Evolutionary conservation across 1,140 invertebrate species (phyloP).

Genomic region (Sitobion miscanthi): DNA sequence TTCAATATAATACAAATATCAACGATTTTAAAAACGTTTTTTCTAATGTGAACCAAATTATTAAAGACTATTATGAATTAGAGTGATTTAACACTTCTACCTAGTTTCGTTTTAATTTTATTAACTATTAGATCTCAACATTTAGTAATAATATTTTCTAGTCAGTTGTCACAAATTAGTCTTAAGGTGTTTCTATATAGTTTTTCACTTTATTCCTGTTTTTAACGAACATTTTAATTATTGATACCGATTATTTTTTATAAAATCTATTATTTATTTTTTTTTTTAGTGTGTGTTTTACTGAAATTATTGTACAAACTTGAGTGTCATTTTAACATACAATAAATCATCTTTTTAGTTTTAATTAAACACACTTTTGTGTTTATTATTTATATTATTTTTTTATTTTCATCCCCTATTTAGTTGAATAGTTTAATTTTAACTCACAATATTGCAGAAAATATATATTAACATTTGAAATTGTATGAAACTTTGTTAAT

Average conservation of each 20-base stretch:
- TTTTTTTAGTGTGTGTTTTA: conserved; percentile 17
- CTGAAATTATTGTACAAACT: conserved; percentile 30
- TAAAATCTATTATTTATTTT: neutral
- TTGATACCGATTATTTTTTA: neutral
- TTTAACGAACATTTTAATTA: conserved; percentile 26
- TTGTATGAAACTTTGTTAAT: neutral
- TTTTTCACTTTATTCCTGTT: conserved; percentile 43
- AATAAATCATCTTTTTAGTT: conserved; percentile 39
- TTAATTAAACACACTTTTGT: conserved; percentile 5
- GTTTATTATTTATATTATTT: conserved; percentile 15
- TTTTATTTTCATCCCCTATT: neutral
- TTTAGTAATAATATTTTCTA: conserved; percentile 41
- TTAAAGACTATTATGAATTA: conserved; percentile 53
- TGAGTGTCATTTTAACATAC: conserved; percentile 14
- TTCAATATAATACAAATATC: conserved; percentile 46
- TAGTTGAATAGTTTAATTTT: neutral
- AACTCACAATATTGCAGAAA: neutral
- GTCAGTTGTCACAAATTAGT: conserved; percentile 44
- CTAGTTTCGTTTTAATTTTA: neutral
- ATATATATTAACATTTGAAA: neutral
- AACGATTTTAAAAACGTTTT: conserved; percentile 41
- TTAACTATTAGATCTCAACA: conserved; percentile 36
- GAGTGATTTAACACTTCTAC: neutral
- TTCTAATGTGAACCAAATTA: conserved; percentile 28
- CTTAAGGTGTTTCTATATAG: conserved; percentile 2